phyloP scores from a whole-genome alignment of 2,888 invertebrate species.

The Euproctis similis region DNA sequence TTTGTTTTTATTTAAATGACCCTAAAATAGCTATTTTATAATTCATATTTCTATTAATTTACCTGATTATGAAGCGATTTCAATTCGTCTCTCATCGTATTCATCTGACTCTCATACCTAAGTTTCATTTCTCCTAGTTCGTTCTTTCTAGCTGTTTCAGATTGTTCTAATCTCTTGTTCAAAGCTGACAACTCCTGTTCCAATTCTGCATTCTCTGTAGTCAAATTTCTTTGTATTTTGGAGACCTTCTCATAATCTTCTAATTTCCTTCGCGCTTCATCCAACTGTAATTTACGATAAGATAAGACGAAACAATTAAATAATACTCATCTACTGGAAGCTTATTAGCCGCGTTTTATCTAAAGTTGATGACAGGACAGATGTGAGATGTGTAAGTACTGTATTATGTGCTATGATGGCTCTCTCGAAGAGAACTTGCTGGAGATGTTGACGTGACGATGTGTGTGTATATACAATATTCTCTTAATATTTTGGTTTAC shows the following conservation, averaged over 20 bases:
- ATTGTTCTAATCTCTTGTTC: slow-evolving; percentile 78
- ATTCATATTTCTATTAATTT: slow-evolving; percentile 3
- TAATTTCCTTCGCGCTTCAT: slow-evolving; percentile 85
- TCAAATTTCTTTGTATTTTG: slow-evolving; percentile 86
- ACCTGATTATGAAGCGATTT: slow-evolving; percentile 87
- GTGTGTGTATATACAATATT: not conserved
- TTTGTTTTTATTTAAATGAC: too few relatives aligned
- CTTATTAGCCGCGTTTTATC: too few relatives aligned
- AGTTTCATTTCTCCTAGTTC: slow-evolving; percentile 88
- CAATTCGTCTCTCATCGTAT: slow-evolving; percentile 86
- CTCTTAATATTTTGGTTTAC: too few relatives aligned
- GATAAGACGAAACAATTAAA: too few relatives aligned
- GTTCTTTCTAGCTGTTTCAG: slow-evolving; percentile 83
- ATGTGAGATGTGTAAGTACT: too few relatives aligned
- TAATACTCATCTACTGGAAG: too few relatives aligned
- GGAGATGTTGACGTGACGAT: too few relatives aligned
- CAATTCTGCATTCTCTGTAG: slow-evolving; percentile 83
- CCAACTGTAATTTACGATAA: slow-evolving; percentile 75
- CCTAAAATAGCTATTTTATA: not conserved
- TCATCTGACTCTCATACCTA: slow-evolving; percentile 89
- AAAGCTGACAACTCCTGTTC: slow-evolving; percentile 85
- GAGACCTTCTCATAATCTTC: slow-evolving; percentile 90
- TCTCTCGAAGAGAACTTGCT: too few relatives aligned
- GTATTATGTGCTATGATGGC: too few relatives aligned
- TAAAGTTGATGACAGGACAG: too few relatives aligned